Conservation (phyloP, 2,113 vertebrate species). For the Microcebus jonahi region DNA sequence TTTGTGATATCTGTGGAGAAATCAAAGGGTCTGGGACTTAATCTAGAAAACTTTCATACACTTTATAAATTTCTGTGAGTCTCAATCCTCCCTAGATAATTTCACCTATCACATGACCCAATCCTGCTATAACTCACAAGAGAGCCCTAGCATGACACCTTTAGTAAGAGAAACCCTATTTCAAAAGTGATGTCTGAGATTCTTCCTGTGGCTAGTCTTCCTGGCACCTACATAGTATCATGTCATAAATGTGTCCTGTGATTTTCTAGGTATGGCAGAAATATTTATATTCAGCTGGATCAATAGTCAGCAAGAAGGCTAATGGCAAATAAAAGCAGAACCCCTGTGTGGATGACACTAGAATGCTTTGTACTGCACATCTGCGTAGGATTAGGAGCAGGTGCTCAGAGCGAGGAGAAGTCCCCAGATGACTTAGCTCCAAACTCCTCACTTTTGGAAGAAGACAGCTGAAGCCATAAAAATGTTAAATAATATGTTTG, state of each 20-base stretch:
- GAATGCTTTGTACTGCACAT: constrained; percentile 49
- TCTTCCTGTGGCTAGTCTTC: not conserved
- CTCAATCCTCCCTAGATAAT: not conserved
- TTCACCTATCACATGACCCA: not conserved
- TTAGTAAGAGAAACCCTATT: not conserved
- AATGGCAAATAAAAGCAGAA: constrained; percentile 17
- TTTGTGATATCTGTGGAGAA: not conserved
- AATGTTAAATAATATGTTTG: not conserved
- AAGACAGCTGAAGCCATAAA: not conserved
- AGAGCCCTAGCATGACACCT: not conserved
- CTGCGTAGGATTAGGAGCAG: constrained; percentile 65
- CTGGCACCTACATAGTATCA: not conserved
- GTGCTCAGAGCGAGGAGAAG: not conserved
- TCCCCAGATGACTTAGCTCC: not conserved
- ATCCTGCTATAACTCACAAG: not conserved
- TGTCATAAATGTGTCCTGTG: not conserved
- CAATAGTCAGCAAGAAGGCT: constrained; percentile 42
- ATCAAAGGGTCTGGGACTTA: not conserved
- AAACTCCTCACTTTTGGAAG: not conserved
- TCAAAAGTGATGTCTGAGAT: not conserved
- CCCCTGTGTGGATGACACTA: not conserved
- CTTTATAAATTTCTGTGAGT: not conserved
- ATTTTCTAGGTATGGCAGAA: not conserved
- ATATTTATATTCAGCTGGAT: constrained; percentile 28
- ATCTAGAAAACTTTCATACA: not conserved